These are phyloP conservation scores for Enteromius fasciolatus DNA, from an alignment of 2,797 vertebrate species.

Conservation along the genomic window DNA sequence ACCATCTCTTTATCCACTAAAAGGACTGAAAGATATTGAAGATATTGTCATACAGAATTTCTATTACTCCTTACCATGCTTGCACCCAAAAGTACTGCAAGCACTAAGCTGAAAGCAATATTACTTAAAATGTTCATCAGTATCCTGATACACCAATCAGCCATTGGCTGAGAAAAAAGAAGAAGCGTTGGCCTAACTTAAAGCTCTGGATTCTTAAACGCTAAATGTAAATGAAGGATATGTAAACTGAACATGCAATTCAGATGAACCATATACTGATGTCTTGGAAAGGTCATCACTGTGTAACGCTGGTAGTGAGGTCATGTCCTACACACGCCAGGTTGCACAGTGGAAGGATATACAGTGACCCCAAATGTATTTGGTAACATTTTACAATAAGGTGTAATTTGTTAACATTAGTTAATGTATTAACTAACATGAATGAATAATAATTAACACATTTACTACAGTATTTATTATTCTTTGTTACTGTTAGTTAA, in stretches of 20 bases:
- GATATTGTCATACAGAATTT: constrained; percentile 10
- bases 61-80: constrained; percentile 28
- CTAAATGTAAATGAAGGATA: not conserved
- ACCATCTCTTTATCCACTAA: not conserved
- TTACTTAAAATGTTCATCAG: not conserved
- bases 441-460: no score
- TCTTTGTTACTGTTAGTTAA: no score
- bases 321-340: constrained; percentile 39
- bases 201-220: not conserved
- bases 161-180: not conserved
- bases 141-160: not conserved
- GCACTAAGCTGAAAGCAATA: constrained; percentile 7
- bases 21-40: constrained; percentile 20
- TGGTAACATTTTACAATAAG: no score
- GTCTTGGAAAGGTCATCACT: constrained; percentile 31
- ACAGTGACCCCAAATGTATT: not conserved
- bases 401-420: no score
- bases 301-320: constrained; percentile 32
- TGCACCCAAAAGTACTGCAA: not conserved
- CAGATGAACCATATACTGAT: constrained; percentile 38
- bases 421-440: no score
- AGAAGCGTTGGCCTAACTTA: not conserved
- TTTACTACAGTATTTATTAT: no score
- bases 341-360: not conserved
- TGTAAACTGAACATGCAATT: constrained; percentile 27